These are phyloP conservation scores for Cylloceria caligata DNA, from an alignment of 2,888 invertebrate genomes.

Conservation along the genomic window DNA sequence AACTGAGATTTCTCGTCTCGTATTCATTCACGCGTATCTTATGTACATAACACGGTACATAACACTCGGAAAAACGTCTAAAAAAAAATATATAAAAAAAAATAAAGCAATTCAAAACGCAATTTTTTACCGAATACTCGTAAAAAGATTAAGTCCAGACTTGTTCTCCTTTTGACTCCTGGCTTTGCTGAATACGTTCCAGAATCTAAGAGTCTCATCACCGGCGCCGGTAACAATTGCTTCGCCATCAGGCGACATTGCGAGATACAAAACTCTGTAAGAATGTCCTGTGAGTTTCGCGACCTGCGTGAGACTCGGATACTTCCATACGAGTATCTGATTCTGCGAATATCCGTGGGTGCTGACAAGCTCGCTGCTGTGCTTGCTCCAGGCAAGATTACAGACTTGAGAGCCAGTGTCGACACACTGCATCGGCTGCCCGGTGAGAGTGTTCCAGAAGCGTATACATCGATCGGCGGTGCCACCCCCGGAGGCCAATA, in stretches of 20 bases:
- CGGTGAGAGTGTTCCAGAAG: slow-evolving; percentile 99
- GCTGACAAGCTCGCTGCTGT: slow-evolving; percentile 98
- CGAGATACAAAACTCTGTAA: slow-evolving; percentile 97
- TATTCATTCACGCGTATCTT: slow-evolving; percentile 4
- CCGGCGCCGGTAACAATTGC: slow-evolving; percentile 99
- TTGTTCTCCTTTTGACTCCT: slow-evolving; percentile 97
- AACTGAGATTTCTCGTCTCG: slow-evolving; percentile 6
- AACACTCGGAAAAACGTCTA: slow-evolving; percentile 57
- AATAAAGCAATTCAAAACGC: slow-evolving; percentile 14
- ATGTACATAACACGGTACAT: slow-evolving; percentile 42
- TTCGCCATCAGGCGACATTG: slow-evolving; percentile 98
- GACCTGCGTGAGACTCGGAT: slow-evolving; percentile 98
- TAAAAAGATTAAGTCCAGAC: slow-evolving; percentile 96
- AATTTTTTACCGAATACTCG: slow-evolving; percentile 90
- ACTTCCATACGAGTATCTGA: slow-evolving; percentile 99
- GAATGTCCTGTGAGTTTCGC: slow-evolving; percentile 99
- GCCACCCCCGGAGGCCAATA: slow-evolving; percentile 99
- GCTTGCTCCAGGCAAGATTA: slow-evolving; percentile 99
- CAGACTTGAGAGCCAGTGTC: slow-evolving; percentile 99
- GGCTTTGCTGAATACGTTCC: slow-evolving; percentile 99
- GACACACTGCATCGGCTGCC: slow-evolving; percentile 99
- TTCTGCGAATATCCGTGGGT: slow-evolving; percentile 99
- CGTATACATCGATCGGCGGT: slow-evolving; percentile 98
- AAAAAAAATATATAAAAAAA: slow-evolving; percentile 41
- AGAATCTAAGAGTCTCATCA: slow-evolving; percentile 98